phyloP scores from a whole-genome alignment of 2,888 invertebrate genomes.

The Thereva unica region DNA sequence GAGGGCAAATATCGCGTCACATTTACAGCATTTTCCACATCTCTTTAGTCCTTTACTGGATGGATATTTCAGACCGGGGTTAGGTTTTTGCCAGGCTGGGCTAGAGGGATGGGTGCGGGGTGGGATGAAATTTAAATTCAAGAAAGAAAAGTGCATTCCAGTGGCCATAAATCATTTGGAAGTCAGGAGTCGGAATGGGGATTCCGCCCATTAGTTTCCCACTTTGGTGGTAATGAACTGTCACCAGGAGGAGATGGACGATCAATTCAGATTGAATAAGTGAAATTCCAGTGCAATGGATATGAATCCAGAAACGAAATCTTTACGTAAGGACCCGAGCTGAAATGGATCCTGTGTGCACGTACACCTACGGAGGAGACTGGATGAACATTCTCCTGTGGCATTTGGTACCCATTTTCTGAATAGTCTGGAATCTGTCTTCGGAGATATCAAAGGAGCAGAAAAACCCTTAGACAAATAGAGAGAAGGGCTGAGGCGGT shows the following conservation, averaged over 20 bases:
- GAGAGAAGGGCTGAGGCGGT: too few species aligned
- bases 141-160: constrained; percentile 32
- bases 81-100: background rate
- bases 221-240: constrained; percentile 38
- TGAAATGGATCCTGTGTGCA: too few species aligned
- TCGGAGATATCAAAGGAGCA: too few species aligned
- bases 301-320: constrained; percentile 11
- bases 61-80: too few species aligned
- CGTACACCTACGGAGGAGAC: too few species aligned
- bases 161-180: constrained; percentile 29
- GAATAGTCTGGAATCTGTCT: too few species aligned
- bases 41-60: background rate
- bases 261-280: constrained; percentile 36
- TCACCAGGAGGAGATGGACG: constrained; percentile 38
- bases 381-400: too few species aligned
- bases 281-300: constrained; percentile 27
- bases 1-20: constrained; percentile 30
- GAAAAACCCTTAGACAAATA: too few species aligned
- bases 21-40: constrained; percentile 20
- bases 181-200: constrained; percentile 24
- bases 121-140: constrained; percentile 32
- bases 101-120: constrained; percentile 12
- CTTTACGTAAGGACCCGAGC: too few species aligned
- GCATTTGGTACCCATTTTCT: too few species aligned
- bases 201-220: constrained; percentile 39